These are phyloP conservation scores for Paedocypris sp. DNA, from an alignment of 2,113 vertebrate species.

Conservation along the genomic window DNA sequence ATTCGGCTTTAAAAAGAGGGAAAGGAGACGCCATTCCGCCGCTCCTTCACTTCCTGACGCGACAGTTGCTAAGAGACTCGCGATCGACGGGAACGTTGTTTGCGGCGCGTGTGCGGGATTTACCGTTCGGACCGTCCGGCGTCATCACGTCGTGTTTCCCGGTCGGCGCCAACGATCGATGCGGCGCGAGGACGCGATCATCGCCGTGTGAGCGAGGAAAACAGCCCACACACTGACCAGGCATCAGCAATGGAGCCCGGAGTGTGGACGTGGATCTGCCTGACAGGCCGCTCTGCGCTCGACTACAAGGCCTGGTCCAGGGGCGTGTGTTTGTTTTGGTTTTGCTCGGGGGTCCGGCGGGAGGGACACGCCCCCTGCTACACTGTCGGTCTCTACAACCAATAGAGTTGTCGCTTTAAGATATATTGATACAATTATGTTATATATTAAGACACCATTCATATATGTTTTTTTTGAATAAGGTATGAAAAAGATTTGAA, in stretches of 20 bases:
- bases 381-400: too few relatives aligned
- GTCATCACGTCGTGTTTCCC: background rate
- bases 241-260: conserved; percentile 27
- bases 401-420: background rate
- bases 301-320: conserved; percentile 29
- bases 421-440: background rate
- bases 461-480: background rate
- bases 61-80: too few relatives aligned
- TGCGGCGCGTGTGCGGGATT: conserved; percentile 24
- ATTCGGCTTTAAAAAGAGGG: too few relatives aligned
- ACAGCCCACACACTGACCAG: conserved; percentile 21
- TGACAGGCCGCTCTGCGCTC: conserved; percentile 22
- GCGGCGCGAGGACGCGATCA: background rate
- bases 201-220: conserved; percentile 24
- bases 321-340: conserved; percentile 26
- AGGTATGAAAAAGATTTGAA: too few relatives aligned
- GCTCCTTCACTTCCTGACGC: too few relatives aligned
- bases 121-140: too few relatives aligned
- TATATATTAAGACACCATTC: background rate
- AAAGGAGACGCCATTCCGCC: too few relatives aligned
- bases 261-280: background rate
- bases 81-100: too few relatives aligned
- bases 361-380: conserved; percentile 10
- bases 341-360: background rate
- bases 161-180: background rate